These are phyloP conservation scores for Bathybates hornii DNA, from an alignment of 2,113 vertebrate species.

Conservation along the genomic window DNA sequence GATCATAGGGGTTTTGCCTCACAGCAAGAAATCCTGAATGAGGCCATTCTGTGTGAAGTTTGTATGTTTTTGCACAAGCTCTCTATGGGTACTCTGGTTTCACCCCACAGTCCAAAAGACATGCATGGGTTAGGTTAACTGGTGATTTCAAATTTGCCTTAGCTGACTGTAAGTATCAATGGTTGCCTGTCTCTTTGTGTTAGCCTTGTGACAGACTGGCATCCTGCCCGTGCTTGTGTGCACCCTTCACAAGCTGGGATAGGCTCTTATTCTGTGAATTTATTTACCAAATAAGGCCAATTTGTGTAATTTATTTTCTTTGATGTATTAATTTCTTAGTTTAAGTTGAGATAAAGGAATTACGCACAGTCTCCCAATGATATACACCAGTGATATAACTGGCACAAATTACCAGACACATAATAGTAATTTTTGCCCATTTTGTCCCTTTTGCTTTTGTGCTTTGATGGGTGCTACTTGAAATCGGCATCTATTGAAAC, in stretches of 20 bases:
- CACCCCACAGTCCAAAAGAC: background rate
- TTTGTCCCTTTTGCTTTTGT: background rate
- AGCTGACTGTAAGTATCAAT: background rate
- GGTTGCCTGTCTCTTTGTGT: background rate
- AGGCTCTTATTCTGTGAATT: background rate
- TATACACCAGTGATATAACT: background rate
- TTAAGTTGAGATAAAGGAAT: background rate
- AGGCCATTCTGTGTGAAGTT: background rate
- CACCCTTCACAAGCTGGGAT: background rate
- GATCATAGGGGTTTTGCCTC: background rate
- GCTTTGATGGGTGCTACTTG: background rate
- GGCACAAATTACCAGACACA: background rate
- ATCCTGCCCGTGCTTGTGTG: background rate
- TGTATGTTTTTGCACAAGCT: background rate
- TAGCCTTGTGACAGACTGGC: background rate
- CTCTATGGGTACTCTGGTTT: background rate
- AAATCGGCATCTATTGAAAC: background rate
- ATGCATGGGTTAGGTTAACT: background rate
- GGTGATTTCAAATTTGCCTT: background rate
- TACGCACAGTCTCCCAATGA: background rate
- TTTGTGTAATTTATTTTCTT: background rate
- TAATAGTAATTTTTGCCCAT: background rate
- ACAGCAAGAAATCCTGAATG: background rate
- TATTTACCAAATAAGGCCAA: background rate
- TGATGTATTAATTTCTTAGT: background rate